These are phyloP conservation scores for Drosophila rellima DNA, from an alignment of 2,888 invertebrate genomes.

Conservation along the genomic window DNA sequence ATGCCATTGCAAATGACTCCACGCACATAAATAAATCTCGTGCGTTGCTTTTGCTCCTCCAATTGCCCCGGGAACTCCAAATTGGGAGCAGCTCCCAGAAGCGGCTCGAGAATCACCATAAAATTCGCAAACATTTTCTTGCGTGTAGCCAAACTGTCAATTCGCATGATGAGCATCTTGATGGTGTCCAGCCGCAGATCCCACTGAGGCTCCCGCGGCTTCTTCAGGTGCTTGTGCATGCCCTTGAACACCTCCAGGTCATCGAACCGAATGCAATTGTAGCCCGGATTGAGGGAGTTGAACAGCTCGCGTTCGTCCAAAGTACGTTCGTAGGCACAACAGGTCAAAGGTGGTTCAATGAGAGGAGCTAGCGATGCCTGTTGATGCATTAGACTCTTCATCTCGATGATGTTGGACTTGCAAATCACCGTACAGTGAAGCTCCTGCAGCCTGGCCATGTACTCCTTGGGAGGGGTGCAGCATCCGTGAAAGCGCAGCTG, in stretches of 20 bases:
- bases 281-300: constrained; percentile 63
- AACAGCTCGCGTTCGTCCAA: constrained; percentile 68
- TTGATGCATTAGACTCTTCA: constrained; percentile 42
- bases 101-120: constrained; percentile 26
- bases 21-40: constrained; percentile 73
- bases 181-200: constrained; percentile 60
- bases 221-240: constrained; percentile 58
- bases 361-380: constrained; percentile 58
- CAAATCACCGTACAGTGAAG: constrained; percentile 47
- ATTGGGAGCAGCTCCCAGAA: constrained; percentile 32
- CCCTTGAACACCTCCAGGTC: constrained; percentile 64
- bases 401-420: constrained; percentile 45
- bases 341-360: constrained; percentile 43
- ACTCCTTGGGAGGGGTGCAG: constrained; percentile 69
- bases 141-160: constrained; percentile 31
- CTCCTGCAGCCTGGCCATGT: constrained; percentile 58
- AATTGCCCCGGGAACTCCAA: constrained; percentile 35
- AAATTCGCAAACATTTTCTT: constrained; percentile 45
- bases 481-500: constrained; percentile 67
- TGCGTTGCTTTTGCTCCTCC: constrained; percentile 63
- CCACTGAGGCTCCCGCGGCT: constrained; percentile 66
- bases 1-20: constrained; percentile 73
- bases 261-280: constrained; percentile 64
- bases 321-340: constrained; percentile 62
- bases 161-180: constrained; percentile 56